Percentiles rank a stretch among this genome's conserved stretches.
Evolutionary conservation across 35 echinoderm and acorn worm species (phyloP).

Genomic region (Patiria miniata): DNA sequence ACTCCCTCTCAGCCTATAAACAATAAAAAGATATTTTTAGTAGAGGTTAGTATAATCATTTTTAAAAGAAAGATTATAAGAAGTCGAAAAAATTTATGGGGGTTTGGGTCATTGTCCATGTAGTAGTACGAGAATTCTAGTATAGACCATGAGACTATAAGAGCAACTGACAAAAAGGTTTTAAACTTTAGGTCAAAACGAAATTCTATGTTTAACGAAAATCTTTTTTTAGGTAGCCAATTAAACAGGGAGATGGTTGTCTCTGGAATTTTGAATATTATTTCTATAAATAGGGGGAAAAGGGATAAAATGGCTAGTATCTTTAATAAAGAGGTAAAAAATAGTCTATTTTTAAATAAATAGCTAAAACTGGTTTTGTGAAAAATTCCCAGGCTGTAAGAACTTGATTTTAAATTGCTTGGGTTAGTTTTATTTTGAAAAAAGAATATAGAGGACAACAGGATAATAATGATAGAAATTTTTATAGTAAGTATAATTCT

Average conservation of each 20-base stretch:
- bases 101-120: slow-evolving; percentile 57
- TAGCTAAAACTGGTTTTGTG: too few species aligned
- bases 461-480: slow-evolving; percentile 26
- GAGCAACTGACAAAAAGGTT: slow-evolving; percentile 32
- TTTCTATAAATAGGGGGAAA: neutral
- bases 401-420: too few species aligned
- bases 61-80: slow-evolving; percentile 64
- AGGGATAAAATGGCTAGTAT: neutral
- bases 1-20: slow-evolving; percentile 82
- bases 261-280: neutral
- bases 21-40: slow-evolving; percentile 56
- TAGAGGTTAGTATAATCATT: slow-evolving; percentile 58
- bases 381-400: neutral
- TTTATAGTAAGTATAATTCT: slow-evolving; percentile 4
- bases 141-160: slow-evolving; percentile 71
- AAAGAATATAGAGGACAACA: slow-evolving; percentile 21
- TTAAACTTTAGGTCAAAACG: slow-evolving; percentile 34
- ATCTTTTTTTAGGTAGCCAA: slow-evolving; percentile 8
- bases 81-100: slow-evolving; percentile 38
- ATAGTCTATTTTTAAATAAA: neutral
- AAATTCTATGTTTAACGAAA: neutral
- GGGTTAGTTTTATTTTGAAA: too few species aligned
- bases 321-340: slow-evolving; percentile 15
- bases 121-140: slow-evolving; percentile 79
- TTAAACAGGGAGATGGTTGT: neutral